Evolutionary conservation across 2,797 vertebrate species (phyloP).

Genomic region (Acrossocheilus wenchowensis): DNA sequence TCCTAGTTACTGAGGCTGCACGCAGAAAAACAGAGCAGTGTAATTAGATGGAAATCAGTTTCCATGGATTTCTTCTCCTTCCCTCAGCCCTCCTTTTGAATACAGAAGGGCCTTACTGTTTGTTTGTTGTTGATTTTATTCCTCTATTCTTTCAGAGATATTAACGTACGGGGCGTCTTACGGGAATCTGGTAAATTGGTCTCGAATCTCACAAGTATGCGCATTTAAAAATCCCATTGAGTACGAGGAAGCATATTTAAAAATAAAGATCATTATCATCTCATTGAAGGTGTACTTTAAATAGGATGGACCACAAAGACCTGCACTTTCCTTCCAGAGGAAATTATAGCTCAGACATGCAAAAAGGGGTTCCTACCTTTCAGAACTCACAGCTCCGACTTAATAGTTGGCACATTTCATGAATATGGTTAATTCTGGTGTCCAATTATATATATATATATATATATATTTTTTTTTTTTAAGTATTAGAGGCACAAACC

Average conservation of each 20-base stretch:
- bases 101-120: conserved; percentile 78
- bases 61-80: conserved; percentile 75
- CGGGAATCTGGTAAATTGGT: conserved; percentile 68
- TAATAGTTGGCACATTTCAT: conserved; percentile 59
- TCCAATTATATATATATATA: not conserved
- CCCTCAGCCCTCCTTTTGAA: conserved; percentile 57
- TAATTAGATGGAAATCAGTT: conserved; percentile 85
- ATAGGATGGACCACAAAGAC: conserved; percentile 64
- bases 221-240: conserved; percentile 63
- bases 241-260: conserved; percentile 68
- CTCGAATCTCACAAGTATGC: conserved; percentile 63
- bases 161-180: conserved; percentile 73
- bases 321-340: conserved; percentile 63
- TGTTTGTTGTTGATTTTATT: conserved; percentile 73
- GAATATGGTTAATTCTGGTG: conserved; percentile 2
- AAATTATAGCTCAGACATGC: conserved; percentile 58
- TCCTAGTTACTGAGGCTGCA: conserved; percentile 77
- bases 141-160: conserved; percentile 53
- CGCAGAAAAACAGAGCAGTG: conserved; percentile 70
- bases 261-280: conserved; percentile 73
- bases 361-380: conserved; percentile 53
- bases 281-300: conserved; percentile 74
- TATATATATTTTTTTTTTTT: no score
- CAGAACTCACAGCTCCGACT: conserved; percentile 67
- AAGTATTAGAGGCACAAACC: not conserved